Conservation (phyloP, 2,888 invertebrate genomes). For the Heliconius sara region DNA sequence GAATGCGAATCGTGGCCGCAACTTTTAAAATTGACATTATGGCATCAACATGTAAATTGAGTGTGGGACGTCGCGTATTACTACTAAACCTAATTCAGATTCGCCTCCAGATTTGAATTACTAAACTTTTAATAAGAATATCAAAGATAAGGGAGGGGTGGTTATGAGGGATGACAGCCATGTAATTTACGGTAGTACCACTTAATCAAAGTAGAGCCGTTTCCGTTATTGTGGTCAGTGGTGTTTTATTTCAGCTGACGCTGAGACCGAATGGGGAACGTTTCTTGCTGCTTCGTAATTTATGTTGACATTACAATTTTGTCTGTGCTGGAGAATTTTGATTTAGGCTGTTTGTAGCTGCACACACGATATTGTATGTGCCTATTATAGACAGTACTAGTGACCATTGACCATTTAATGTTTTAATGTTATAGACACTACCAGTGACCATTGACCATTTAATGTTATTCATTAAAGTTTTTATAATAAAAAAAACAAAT, state of each 20-base stretch:
- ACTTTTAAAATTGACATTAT: conserved; percentile 57
- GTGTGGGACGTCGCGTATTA: conserved; percentile 37
- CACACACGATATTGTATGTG: background rate
- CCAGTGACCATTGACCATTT: background rate
- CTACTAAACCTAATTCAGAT: conserved; percentile 30
- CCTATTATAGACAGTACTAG: background rate
- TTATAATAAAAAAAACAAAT: background rate
- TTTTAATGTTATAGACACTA: background rate
- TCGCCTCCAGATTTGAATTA: conserved; percentile 37
- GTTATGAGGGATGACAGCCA: conserved; percentile 31
- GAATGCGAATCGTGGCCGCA: conserved; percentile 59
- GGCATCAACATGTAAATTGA: conserved; percentile 47
- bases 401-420: background rate
- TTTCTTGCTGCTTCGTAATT: conserved; percentile 28
- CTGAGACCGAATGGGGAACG: conserved; percentile 27
- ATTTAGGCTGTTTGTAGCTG: background rate
- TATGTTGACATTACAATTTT: conserved; percentile 30
- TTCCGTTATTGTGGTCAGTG: conserved; percentile 40
- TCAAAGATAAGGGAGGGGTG: conserved; percentile 21
- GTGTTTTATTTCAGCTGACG: conserved; percentile 41
- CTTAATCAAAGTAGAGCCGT: conserved; percentile 41
- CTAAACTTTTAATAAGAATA: conserved; percentile 44
- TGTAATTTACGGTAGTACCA: conserved; percentile 40
- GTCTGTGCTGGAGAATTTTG: conserved; percentile 7
- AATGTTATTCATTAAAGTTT: background rate